These are phyloP conservation scores for Tenthredo amoena DNA, from an alignment of 2,888 invertebrate species.

Conservation along the genomic window DNA sequence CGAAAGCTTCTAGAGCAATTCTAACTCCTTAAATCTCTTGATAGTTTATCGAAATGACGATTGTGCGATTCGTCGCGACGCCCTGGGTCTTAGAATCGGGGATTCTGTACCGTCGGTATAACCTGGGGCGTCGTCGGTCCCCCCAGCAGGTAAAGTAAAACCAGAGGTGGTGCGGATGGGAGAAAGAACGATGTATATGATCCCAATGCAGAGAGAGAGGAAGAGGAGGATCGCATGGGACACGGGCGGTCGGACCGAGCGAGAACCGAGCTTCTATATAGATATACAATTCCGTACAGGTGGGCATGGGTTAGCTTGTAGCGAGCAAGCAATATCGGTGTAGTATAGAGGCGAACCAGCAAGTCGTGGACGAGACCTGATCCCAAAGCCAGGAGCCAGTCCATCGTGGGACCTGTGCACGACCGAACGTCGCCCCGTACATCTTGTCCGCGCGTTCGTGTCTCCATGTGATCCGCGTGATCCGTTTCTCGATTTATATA, in stretches of 20 bases:
- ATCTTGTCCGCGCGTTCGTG: constrained; percentile 71
- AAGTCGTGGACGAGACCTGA: constrained; percentile 70
- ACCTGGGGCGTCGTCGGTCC: background rate
- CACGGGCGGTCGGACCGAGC: background rate
- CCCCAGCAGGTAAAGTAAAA: constrained; percentile 53
- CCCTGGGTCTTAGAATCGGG: background rate
- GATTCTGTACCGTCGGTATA: constrained; percentile 13
- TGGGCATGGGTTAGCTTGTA: constrained; percentile 51
- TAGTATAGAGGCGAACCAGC: constrained; percentile 67
- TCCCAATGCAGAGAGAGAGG: background rate
- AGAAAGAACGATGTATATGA: constrained; percentile 49
- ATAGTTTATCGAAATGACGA: background rate
- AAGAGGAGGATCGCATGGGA: constrained; percentile 42
- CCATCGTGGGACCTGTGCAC: constrained; percentile 77
- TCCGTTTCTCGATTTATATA: constrained; percentile 33
- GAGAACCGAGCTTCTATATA: constrained; percentile 4
- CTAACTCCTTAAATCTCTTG: background rate
- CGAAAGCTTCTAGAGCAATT: background rate
- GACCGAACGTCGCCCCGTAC: constrained; percentile 72
- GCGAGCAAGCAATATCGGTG: constrained; percentile 51
- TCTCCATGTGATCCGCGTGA: constrained; percentile 66
- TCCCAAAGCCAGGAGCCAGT: constrained; percentile 78
- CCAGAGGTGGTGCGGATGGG: constrained; percentile 46
- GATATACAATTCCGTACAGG: constrained; percentile 36
- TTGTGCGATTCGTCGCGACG: background rate